Conservation (phyloP, 1,140 invertebrate species). For the Tachypleus tridentatus region DNA sequence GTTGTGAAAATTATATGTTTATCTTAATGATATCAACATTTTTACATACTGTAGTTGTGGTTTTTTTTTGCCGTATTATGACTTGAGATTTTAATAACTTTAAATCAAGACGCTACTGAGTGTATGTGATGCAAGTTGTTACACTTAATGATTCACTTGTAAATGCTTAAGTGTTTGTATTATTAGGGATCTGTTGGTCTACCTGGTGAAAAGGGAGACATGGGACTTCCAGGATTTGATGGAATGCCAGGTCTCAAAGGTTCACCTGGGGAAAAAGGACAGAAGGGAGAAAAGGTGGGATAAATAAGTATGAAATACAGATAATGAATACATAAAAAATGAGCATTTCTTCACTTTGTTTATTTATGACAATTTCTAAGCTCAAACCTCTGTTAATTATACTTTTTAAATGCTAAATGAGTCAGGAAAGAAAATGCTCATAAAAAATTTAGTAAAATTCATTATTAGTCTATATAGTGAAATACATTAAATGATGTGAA, state of each 20-base stretch:
- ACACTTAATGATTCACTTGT: neutral
- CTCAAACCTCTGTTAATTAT: neutral
- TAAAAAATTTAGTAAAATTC: neutral
- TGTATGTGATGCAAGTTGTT: neutral
- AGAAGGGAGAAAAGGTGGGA: constrained; percentile 20
- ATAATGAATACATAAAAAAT: constrained; percentile 1
- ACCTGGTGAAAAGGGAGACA: constrained; percentile 15
- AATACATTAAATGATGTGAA: neutral
- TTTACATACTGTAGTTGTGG: neutral
- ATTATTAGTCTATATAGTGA: neutral
- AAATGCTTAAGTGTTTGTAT: neutral
- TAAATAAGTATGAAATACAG: neutral
- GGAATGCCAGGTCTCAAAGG: constrained; percentile 16
- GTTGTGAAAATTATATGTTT: neutral
- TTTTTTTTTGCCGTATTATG: neutral
- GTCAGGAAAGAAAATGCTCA: neutral
- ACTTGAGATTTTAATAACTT: neutral
- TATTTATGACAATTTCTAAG: neutral
- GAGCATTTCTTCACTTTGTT: neutral
- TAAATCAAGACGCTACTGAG: neutral
- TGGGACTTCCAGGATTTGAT: constrained; percentile 7
- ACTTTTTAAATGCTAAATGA: neutral
- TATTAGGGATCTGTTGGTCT: constrained; percentile 13
- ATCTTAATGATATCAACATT: neutral
- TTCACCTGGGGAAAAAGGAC: constrained; percentile 17